Percentiles rank a stretch among this genome's conserved stretches.
These are phyloP conservation scores for Ganaspis brasiliensis DNA, from an alignment of 2,888 invertebrate genomes.

Conservation along the genomic window DNA sequence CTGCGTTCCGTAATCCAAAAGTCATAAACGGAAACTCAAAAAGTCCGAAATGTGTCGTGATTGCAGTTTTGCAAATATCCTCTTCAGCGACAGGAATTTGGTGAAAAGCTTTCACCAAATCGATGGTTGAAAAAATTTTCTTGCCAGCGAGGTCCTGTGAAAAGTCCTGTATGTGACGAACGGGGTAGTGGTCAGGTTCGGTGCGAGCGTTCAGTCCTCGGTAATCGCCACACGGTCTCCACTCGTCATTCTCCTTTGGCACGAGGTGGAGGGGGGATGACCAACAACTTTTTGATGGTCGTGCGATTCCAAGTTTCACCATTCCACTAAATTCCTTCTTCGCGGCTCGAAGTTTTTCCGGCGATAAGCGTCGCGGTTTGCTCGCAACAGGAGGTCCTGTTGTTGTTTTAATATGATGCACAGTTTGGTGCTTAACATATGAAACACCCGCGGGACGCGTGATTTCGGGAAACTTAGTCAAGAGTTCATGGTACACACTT, in stretches of 20 bases:
- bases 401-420: constrained; percentile 59
- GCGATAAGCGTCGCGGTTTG: constrained; percentile 8
- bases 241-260: constrained; percentile 62
- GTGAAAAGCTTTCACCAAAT: constrained; percentile 66
- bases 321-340: constrained; percentile 71
- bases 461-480: constrained; percentile 48
- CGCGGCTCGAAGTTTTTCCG: constrained; percentile 52
- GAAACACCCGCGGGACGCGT: constrained; percentile 49
- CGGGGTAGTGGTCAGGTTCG: too few relatives aligned
- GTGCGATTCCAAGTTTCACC: constrained; percentile 75
- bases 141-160: too few relatives aligned
- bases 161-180: too few relatives aligned
- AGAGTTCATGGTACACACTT: constrained; percentile 46
- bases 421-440: constrained; percentile 53
- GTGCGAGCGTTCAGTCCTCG: too few relatives aligned
- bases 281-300: constrained; percentile 77
- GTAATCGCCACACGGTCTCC: constrained; percentile 67
- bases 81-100: constrained; percentile 70
- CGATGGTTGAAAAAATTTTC: too few relatives aligned
- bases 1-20: constrained; percentile 69
- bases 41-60: constrained; percentile 70
- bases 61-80: constrained; percentile 70
- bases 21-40: constrained; percentile 69
- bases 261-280: constrained; percentile 75
- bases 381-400: constrained; percentile 22